phyloP scores from a whole-genome alignment of 1,140 invertebrate genomes.

The Dufourea novaeangliae region DNA sequence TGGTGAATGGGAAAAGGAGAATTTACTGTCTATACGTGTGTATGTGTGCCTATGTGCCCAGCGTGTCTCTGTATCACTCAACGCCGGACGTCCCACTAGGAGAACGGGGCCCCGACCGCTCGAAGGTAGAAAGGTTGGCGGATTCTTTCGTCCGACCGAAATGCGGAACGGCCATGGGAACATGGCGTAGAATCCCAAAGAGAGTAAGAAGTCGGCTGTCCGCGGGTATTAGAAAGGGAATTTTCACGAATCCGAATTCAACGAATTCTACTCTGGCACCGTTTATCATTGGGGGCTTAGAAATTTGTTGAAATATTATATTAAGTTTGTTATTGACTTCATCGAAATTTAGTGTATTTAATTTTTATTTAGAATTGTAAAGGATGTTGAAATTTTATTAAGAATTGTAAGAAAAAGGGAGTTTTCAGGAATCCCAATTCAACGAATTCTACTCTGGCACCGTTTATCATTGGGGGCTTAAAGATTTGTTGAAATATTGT shows the following conservation, averaged over 20 bases:
- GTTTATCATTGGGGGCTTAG: too few species aligned
- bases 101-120: conserved; percentile 40
- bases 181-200: conserved; percentile 35
- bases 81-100: conserved; percentile 39
- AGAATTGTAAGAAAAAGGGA: too few species aligned
- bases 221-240: conserved; percentile 33
- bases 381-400: too few species aligned
- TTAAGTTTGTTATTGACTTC: too few species aligned
- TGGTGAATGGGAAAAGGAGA: conserved; percentile 45
- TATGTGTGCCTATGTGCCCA: background rate
- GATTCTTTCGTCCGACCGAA: conserved; percentile 44
- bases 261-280: too few species aligned
- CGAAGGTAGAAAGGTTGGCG: conserved; percentile 41
- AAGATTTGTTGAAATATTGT: too few species aligned
- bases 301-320: too few species aligned
- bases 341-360: too few species aligned
- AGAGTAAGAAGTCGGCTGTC: background rate
- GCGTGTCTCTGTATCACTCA: background rate
- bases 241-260: background rate
- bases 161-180: conserved; percentile 51
- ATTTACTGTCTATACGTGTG: background rate
- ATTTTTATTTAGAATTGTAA: too few species aligned
- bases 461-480: too few species aligned
- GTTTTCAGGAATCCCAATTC: too few species aligned
- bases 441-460: too few species aligned